Conservation (phyloP, 2,888 invertebrate species). For the Philereme vetulata region DNA sequence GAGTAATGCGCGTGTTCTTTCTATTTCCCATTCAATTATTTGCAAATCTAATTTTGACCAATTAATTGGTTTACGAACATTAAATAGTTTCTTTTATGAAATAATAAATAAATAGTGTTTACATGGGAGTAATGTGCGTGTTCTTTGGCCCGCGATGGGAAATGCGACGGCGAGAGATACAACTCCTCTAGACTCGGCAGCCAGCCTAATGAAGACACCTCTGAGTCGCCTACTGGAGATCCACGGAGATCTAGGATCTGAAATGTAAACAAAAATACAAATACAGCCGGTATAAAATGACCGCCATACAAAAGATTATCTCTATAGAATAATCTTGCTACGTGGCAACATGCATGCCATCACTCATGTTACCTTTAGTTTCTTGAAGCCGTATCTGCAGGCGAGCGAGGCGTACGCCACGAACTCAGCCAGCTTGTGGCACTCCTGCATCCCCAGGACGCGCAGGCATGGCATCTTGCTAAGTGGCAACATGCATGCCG, state of each 20-base stretch:
- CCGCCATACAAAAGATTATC: not conserved
- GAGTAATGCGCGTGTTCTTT: slow-evolving; percentile 48
- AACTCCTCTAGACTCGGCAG: slow-evolving; percentile 60
- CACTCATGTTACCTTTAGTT: slow-evolving; percentile 71
- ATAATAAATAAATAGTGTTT: not conserved
- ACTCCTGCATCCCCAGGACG: slow-evolving; percentile 86
- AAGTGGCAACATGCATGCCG: slow-evolving; percentile 88
- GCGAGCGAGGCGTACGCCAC: slow-evolving; percentile 91
- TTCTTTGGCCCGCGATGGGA: slow-evolving; percentile 25
- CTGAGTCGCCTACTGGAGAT: slow-evolving; percentile 72
- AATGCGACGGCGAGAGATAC: slow-evolving; percentile 43
- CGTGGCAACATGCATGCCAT: not conserved
- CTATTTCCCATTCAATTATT: slow-evolving; percentile 10
- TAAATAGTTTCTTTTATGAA: not conserved
- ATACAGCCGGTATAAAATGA: not conserved
- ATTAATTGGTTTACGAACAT: not conserved
- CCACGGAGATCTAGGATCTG: slow-evolving; percentile 71
- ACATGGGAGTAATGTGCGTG: slow-evolving; percentile 46
- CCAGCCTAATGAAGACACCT: slow-evolving; percentile 74
- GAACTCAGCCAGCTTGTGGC: slow-evolving; percentile 87
- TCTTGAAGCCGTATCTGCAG: slow-evolving; percentile 87
- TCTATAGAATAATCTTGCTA: slow-evolving; percentile 16
- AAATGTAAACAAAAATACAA: not conserved
- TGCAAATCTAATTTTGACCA: too few relatives aligned
- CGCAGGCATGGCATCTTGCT: slow-evolving; percentile 87